phyloP scores from a whole-genome alignment of 2,888 invertebrate species.

The Leptarthrus brevirostris region DNA sequence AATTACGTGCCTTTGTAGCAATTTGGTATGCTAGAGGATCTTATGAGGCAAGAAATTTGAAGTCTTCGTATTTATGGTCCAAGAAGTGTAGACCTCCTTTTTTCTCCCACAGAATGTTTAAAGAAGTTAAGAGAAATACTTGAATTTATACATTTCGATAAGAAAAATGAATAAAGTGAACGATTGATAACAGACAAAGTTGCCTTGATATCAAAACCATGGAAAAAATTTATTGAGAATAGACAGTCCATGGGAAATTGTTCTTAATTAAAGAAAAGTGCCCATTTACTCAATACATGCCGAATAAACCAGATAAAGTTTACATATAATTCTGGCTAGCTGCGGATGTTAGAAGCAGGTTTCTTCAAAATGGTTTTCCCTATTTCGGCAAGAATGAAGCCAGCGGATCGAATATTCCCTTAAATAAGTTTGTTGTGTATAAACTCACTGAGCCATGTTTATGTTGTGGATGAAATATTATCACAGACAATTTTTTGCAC shows the following conservation, averaged over 20 bases:
- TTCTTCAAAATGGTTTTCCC: conserved; percentile 56
- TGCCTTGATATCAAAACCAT: conserved; percentile 56
- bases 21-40: conserved; percentile 39
- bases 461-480: conserved; percentile 56
- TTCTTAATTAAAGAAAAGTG: conserved; percentile 59
- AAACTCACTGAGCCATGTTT: conserved; percentile 56
- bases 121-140: conserved; percentile 50
- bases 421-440: background rate
- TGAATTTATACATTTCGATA: too few species aligned
- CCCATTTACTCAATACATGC: conserved; percentile 59
- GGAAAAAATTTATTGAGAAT: conserved; percentile 57
- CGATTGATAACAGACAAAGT: conserved; percentile 55
- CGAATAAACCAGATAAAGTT: conserved; percentile 60
- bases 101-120: conserved; percentile 38
- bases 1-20: conserved; percentile 36
- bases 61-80: conserved; percentile 18
- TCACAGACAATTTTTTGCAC: conserved; percentile 57
- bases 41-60: conserved; percentile 34
- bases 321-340: conserved; percentile 60
- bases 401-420: conserved; percentile 44
- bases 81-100: conserved; percentile 26
- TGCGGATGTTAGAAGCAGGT: conserved; percentile 56
- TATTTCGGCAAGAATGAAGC: conserved; percentile 56
- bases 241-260: conserved; percentile 58
- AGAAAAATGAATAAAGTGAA: conserved; percentile 51